phyloP scores from a whole-genome alignment of 2,113 vertebrate genomes.

The Rhadina sibilatrix region DNA sequence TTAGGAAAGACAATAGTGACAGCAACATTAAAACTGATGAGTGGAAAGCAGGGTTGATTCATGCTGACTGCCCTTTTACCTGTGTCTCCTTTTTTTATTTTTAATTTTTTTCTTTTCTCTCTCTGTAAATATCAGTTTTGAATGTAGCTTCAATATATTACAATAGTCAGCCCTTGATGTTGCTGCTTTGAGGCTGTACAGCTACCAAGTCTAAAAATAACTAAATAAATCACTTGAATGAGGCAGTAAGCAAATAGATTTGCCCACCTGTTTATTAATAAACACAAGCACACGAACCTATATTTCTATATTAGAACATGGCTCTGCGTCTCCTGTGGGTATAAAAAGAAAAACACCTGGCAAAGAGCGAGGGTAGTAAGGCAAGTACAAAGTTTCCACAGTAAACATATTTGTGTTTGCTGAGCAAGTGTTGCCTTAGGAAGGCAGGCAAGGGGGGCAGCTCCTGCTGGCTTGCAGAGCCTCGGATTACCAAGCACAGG shows the following conservation, averaged over 20 bases:
- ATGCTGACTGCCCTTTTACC: not conserved
- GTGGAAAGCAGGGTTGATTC: not conserved
- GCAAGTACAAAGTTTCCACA: conserved; percentile 60
- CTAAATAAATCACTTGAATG: conserved; percentile 49
- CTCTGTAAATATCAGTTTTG: not conserved
- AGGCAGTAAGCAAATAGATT: conserved; percentile 12
- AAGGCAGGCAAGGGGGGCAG: not conserved
- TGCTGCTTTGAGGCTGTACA: not conserved
- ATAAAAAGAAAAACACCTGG: conserved; percentile 65
- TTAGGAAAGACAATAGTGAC: not conserved
- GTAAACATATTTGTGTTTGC: conserved; percentile 67
- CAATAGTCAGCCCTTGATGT: not conserved
- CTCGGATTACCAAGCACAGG: not conserved
- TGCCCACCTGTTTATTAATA: conserved; percentile 44
- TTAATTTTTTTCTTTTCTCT: not conserved
- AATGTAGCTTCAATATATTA: not conserved
- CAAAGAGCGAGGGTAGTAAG: conserved; percentile 11
- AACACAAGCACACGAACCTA: not conserved
- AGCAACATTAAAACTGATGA: not conserved
- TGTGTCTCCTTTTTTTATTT: accelerated
- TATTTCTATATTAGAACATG: conserved; percentile 57
- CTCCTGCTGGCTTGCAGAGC: not conserved
- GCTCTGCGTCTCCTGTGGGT: conserved; percentile 1
- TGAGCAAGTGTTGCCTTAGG: conserved; percentile 56
- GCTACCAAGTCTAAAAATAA: conserved; percentile 57